A percentile compares a stretch with the other conserved stretches of the same genome.
Evolutionary conservation across 2,113 vertebrate genomes (phyloP).

Genomic region (Serilophus lunatus): DNA sequence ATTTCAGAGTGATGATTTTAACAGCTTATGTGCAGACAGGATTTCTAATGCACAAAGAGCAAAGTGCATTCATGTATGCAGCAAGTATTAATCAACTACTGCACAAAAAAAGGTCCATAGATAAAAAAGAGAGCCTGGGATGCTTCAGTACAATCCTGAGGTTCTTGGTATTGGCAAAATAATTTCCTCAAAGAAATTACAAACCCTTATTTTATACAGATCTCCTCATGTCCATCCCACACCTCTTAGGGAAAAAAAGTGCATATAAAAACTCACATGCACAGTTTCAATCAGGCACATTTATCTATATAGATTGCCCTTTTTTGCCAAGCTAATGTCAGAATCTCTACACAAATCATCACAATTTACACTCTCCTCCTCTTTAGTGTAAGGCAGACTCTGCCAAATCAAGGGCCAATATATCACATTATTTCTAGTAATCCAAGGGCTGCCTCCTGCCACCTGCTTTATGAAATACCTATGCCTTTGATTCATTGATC

Average conservation of each 20-base stretch:
- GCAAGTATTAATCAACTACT: neutral
- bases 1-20: neutral
- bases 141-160: neutral
- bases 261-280: slow-evolving; percentile 2
- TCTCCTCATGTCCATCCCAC: neutral
- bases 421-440: slow-evolving; percentile 66
- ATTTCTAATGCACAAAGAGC: neutral
- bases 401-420: slow-evolving; percentile 65
- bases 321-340: slow-evolving; percentile 61
- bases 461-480: slow-evolving; percentile 66
- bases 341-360: slow-evolving; percentile 63
- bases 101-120: neutral
- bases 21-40: neutral
- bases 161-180: neutral
- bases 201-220: neutral
- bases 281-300: neutral
- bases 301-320: slow-evolving; percentile 32
- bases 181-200: neutral
- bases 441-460: slow-evolving; percentile 65
- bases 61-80: neutral
- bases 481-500: slow-evolving; percentile 62
- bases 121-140: neutral
- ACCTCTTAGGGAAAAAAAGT: neutral
- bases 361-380: slow-evolving; percentile 66
- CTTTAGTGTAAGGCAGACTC: slow-evolving; percentile 59